Evolutionary conservation across 2,797 vertebrate genomes (phyloP), one percentile per base, ranked within the genome.

Genomic region (Sebastes kiyomatsui): DNA sequence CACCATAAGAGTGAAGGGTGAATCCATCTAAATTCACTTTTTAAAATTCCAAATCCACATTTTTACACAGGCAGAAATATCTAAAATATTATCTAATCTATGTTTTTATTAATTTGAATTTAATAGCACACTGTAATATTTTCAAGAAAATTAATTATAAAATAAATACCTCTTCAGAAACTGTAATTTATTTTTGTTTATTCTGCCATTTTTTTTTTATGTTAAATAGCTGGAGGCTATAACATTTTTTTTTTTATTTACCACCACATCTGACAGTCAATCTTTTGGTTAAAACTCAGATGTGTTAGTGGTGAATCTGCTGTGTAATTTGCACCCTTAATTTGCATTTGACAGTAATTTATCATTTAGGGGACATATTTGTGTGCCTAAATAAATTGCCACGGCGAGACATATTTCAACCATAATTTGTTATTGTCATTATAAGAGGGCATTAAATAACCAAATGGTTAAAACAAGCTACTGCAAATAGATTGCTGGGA

Each of bases 381-480:
- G 80, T 79, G 79, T 52, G 67, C 14, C 67, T 75, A 73, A 87
- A 88, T 87, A 77, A 88, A 90, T 85, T 75, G 58, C 71, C 58
- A 42, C 54, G 49, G 56, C 71, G 70, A 82, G 42, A 79, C 60
- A 72, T 67, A 65, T 89, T 81, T 84, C 60, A 72, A 65, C 64
- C 42, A 74, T 73, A 75, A 88, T 90, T 87, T 82, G 76, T 87
- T 83, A 67, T 67, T 81, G 80, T 86, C 72, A 79, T 88, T 90
- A 88, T 75, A 78, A 79, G 73, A 69, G 69, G 23, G 62, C 25
- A 69, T 76, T 87, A 56, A 61, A 28, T 66, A 67, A 60, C 33
- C 32, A 54, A 80, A 69, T 80, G 62, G 68, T 20, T 52, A n/a
- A 71, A 77, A 67, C 28, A 75, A 85, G 58, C 38, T 52, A 52